Percentiles rank a stretch among this genome's conserved stretches.
These are phyloP conservation scores for Diabrotica undecimpunctata DNA, from an alignment of 1,140 invertebrate species.

Conservation along the genomic window DNA sequence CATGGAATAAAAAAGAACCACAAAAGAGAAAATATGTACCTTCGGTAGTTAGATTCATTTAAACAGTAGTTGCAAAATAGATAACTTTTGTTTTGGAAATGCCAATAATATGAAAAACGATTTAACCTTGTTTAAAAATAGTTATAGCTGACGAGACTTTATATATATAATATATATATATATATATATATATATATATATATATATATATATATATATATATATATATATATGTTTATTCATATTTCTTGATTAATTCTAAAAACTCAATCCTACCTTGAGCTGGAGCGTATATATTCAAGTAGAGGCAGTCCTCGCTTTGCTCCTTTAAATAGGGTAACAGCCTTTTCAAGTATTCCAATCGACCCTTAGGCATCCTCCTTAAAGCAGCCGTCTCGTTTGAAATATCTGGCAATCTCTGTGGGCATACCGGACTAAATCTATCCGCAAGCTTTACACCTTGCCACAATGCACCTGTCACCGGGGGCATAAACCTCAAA, in stretches of 20 bases:
- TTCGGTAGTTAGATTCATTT: no score
- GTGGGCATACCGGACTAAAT: constrained; percentile 88
- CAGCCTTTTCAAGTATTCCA: constrained; percentile 82
- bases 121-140: no score
- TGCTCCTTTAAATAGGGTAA: constrained; percentile 84
- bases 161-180: no score
- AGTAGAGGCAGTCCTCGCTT: constrained; percentile 93
- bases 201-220: no score
- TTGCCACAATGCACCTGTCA: constrained; percentile 83
- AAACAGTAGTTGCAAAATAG: no score
- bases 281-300: constrained; percentile 94
- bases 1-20: no score
- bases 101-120: no score
- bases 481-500: constrained; percentile 91
- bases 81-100: no score
- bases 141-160: no score
- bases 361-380: constrained; percentile 79
- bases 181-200: no score
- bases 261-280: constrained; percentile 64
- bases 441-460: constrained; percentile 84
- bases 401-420: constrained; percentile 73
- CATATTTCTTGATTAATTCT: neutral
- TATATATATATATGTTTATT: no score
- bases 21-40: no score
- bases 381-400: constrained; percentile 77